phyloP scores from a whole-genome alignment of 2,888 invertebrate species.

The Morinoia aosen region DNA sequence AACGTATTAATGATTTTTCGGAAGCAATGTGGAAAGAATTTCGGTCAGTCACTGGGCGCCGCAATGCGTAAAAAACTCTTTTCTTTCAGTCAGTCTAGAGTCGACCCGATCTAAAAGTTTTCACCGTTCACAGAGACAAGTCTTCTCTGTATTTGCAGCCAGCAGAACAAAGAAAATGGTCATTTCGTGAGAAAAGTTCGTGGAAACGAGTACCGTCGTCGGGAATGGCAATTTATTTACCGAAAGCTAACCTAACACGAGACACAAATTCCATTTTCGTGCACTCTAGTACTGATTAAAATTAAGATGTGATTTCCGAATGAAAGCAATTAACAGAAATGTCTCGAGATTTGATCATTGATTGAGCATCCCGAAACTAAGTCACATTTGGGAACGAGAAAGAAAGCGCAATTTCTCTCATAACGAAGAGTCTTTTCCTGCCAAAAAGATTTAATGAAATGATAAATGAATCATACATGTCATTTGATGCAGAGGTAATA shows the following conservation, averaged over 20 bases:
- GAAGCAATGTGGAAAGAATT: background rate
- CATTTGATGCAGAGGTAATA: background rate
- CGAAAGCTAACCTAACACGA: background rate
- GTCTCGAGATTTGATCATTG: no score
- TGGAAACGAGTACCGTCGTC: background rate
- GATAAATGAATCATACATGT: background rate
- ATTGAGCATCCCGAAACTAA: no score
- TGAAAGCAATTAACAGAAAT: no score
- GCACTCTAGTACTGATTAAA: no score
- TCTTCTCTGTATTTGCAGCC: background rate
- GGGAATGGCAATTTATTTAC: background rate
- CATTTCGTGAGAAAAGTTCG: background rate
- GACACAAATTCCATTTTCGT: no score
- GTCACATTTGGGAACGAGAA: no score
- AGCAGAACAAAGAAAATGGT: background rate
- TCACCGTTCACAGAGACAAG: conserved; percentile 14
- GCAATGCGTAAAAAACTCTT: background rate
- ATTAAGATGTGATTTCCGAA: no score
- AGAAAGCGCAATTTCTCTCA: background rate
- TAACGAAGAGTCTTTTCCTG: background rate
- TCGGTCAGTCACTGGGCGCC: background rate
- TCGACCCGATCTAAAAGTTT: conserved; percentile 18
- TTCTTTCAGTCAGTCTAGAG: background rate
- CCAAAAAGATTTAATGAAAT: background rate
- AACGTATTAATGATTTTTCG: background rate